These are phyloP conservation scores for Drosophila kanekoi DNA, from an alignment of 2,888 invertebrate species.

Conservation along the genomic window DNA sequence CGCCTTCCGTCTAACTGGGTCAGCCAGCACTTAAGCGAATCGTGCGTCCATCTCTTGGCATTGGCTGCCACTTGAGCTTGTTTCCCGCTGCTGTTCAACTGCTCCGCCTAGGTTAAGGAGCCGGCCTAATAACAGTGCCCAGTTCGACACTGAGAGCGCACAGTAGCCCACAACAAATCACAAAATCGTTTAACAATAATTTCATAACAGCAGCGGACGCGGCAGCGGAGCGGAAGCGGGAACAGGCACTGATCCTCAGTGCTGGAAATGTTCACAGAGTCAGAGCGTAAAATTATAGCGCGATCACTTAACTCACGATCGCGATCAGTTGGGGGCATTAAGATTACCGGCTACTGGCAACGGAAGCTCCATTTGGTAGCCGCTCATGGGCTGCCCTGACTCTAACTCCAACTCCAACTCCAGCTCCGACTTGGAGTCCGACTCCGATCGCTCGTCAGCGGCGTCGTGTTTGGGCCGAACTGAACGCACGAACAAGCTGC, in stretches of 20 bases:
- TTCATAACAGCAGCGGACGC: conserved; percentile 65
- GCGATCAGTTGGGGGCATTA: conserved; percentile 83
- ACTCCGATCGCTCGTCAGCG: conserved; percentile 51
- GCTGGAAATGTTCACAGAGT: conserved; percentile 48
- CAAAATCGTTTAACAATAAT: conserved; percentile 82
- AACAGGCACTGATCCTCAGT: background rate
- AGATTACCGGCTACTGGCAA: conserved; percentile 81
- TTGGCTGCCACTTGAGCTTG: conserved; percentile 71
- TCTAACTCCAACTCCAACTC: background rate
- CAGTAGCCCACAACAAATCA: conserved; percentile 80
- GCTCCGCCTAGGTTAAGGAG: conserved; percentile 58
- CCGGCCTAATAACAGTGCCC: conserved; percentile 63
- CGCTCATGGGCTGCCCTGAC: conserved; percentile 27
- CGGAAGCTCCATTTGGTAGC: conserved; percentile 69
- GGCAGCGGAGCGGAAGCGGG: background rate
- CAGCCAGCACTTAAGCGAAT: conserved; percentile 78
- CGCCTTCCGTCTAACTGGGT: conserved; percentile 69
- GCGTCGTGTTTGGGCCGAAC: conserved; percentile 33
- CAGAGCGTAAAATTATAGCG: conserved; percentile 84
- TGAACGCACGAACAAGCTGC: conserved; percentile 64
- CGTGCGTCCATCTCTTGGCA: conserved; percentile 74
- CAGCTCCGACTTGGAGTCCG: conserved; percentile 31
- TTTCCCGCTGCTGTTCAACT: conserved; percentile 19
- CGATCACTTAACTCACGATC: conserved; percentile 85
- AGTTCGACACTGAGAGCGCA: conserved; percentile 50